Percentiles rank a stretch among this genome's conserved stretches.
Conservation (phyloP, 2,113 vertebrate genomes). For the Psettodes erumei region DNA sequence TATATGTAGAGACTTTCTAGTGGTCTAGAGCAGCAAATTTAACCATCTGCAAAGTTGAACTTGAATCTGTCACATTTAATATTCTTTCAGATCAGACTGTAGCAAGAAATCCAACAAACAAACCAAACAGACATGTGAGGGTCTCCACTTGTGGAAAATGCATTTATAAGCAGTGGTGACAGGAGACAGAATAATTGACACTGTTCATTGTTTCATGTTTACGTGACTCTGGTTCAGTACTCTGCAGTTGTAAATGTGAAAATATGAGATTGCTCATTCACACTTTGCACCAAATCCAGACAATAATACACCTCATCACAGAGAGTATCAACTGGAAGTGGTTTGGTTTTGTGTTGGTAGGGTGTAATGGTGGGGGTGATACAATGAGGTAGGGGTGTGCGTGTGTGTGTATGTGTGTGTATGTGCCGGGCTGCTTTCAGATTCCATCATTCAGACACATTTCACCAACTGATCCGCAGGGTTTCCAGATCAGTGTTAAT, state of each 20-base stretch:
- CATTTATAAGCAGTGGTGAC: background rate
- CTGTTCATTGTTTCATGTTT: background rate
- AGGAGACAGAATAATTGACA: background rate
- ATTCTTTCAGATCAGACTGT: background rate
- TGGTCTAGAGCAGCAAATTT: background rate
- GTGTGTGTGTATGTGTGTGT: background rate
- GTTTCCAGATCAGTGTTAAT: background rate
- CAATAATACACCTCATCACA: no score
- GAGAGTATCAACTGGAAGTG: background rate
- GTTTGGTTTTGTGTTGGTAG: background rate
- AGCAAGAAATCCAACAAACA: background rate
- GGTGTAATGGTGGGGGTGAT: slow-evolving; percentile 5
- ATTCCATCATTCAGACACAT: slow-evolving; percentile 22
- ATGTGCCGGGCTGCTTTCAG: background rate
- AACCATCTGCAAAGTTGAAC: background rate
- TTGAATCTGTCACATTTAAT: background rate
- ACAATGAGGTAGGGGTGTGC: background rate
- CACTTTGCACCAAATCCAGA: background rate
- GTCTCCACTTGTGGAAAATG: background rate
- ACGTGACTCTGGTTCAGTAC: slow-evolving; percentile 9
- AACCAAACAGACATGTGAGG: background rate
- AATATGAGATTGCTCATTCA: slow-evolving; percentile 4
- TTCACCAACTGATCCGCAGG: background rate
- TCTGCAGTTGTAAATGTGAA: slow-evolving; percentile 7
- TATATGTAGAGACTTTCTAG: no score